Percentiles rank a stretch among this genome's conserved stretches.
Conservation (phyloP, 53 echinoderm and acorn worm species). For the Henricia sp. region DNA sequence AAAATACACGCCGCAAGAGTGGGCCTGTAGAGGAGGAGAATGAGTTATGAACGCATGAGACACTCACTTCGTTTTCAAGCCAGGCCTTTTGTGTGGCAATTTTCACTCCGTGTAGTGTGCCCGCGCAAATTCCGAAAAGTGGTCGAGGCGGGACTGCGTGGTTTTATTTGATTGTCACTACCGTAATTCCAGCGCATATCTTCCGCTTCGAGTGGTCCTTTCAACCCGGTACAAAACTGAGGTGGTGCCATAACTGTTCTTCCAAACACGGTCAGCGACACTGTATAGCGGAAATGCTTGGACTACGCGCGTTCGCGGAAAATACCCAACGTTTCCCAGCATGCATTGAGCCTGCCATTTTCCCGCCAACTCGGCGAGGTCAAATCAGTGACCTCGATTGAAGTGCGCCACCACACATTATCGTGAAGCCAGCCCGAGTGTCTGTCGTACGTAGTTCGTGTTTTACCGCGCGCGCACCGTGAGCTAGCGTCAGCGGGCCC, state of each 20-base stretch:
- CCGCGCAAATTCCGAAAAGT: slow-evolving; percentile 18
- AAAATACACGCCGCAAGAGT: not conserved
- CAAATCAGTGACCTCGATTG: slow-evolving; percentile 38
- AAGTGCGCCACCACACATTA: slow-evolving; percentile 50
- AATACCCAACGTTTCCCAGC: slow-evolving; percentile 12
- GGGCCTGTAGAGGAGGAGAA: not conserved
- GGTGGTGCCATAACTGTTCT: slow-evolving; percentile 13
- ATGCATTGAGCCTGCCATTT: slow-evolving; percentile 19
- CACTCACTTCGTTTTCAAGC: not conserved
- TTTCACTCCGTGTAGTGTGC: not conserved
- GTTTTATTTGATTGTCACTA: slow-evolving; percentile 39
- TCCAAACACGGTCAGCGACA: slow-evolving; percentile 18
- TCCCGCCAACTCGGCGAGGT: slow-evolving; percentile 15
- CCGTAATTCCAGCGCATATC: slow-evolving; percentile 25
- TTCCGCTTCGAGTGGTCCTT: slow-evolving; percentile 25
- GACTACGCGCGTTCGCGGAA: too few species aligned
- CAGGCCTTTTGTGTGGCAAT: not conserved
- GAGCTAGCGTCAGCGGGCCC: not conserved
- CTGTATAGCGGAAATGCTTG: too few species aligned
- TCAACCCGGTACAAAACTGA: not conserved
- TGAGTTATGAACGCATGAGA: not conserved
- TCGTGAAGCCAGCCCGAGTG: slow-evolving; percentile 6
- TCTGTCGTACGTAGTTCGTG: not conserved
- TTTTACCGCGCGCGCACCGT: not conserved
- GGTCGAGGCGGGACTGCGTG: slow-evolving; percentile 6